Evolutionary conservation across 1,140 invertebrate species (phyloP).

Genomic region (Cydia splendana): DNA sequence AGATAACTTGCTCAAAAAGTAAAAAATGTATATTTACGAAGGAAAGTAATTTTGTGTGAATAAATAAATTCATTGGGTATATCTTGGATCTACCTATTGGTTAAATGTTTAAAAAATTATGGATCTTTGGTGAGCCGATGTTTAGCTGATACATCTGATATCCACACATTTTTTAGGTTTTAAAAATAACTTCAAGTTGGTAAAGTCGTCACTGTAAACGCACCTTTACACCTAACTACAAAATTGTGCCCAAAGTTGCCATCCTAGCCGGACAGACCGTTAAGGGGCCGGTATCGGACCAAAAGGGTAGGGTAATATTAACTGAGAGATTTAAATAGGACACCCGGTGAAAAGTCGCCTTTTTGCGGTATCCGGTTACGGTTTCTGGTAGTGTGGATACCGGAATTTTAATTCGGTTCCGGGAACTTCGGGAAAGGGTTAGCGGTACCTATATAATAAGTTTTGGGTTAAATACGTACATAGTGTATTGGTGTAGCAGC

Average conservation of each 20-base stretch:
- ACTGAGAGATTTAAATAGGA: slow-evolving; percentile 39
- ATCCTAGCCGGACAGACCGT: slow-evolving; percentile 33
- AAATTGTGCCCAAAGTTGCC: slow-evolving; percentile 39
- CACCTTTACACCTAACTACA: slow-evolving; percentile 35
- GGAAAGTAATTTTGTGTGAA: no score
- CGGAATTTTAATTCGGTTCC: slow-evolving; percentile 25
- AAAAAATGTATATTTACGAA: no score
- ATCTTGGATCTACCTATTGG: no score
- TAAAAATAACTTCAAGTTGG: background rate
- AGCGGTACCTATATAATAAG: background rate
- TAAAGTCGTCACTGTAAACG: background rate
- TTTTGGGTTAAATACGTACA: background rate
- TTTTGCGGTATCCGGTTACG: slow-evolving; percentile 29
- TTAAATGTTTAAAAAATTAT: no score
- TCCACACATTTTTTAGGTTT: no score
- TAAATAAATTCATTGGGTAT: no score
- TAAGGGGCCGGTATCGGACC: slow-evolving; percentile 27
- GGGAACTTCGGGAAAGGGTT: background rate
- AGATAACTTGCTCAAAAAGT: no score
- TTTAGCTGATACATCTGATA: no score
- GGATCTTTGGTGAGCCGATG: no score
- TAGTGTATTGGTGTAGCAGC: background rate
- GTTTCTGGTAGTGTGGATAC: slow-evolving; percentile 30
- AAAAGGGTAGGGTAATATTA: slow-evolving; percentile 38
- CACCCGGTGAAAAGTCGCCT: slow-evolving; percentile 29